Conservation (phyloP, 2,888 invertebrate species). For the Rhogogaster chlorosoma region DNA sequence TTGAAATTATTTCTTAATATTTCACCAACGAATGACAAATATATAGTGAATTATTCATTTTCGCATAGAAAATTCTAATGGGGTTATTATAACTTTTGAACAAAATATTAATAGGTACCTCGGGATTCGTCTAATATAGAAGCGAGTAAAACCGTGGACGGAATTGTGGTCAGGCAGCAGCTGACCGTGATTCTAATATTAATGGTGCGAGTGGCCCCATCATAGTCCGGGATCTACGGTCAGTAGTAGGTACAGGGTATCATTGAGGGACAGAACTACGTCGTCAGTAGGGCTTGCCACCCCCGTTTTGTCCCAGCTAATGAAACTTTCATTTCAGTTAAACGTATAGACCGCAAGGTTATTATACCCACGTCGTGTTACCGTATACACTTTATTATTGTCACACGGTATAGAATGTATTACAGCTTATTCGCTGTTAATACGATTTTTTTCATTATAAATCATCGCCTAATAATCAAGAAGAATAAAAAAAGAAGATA, state of each 20-base stretch:
- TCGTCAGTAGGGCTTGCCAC: not conserved
- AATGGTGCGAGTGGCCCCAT: constrained; percentile 32
- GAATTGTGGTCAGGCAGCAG: not conserved
- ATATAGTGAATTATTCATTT: not conserved
- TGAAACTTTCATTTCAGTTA: constrained; percentile 36
- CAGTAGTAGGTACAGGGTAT: not conserved
- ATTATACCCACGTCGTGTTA: not conserved
- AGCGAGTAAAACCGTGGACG: not conserved
- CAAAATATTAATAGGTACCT: not conserved
- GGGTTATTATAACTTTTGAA: not conserved
- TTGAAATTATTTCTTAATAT: not conserved
- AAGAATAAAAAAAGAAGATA: too few species aligned
- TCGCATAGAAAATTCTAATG: not conserved
- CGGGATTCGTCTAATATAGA: not conserved
- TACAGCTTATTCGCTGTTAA: not conserved
- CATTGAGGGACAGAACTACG: constrained; percentile 33
- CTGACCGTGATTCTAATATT: constrained; percentile 45
- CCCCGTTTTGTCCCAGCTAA: constrained; percentile 22
- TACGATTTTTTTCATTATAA: not conserved
- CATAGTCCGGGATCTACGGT: constrained; percentile 28
- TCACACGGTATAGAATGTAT: not conserved
- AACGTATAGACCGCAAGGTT: constrained; percentile 3
- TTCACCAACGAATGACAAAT: not conserved
- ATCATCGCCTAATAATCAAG: not conserved
- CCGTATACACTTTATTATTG: not conserved